Base-by-base conservation (phyloP, 2,888 invertebrate species). In the Drosophila trichaetosa region DNA sequence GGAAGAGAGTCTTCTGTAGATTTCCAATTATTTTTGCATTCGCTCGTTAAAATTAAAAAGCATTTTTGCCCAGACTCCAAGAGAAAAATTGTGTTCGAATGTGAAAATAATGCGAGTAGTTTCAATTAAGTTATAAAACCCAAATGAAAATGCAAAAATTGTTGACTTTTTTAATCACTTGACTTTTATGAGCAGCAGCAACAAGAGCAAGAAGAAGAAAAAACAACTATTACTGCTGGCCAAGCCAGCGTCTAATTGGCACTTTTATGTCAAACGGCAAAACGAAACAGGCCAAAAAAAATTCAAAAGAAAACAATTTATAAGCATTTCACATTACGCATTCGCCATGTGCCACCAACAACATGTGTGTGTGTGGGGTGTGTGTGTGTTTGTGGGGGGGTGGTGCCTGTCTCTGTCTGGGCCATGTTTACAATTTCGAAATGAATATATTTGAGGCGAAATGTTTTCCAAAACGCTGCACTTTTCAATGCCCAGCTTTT, bases 31-130 rank as follows among this genome's bases (percentile, higher is more conserved):
- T 73, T 72, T 71, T 73, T 58, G 64, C 84, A 74, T 82, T 83
- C 82, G 82, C 82, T 84, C 85, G 85, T 84, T 84, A 84, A 84
- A 80, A 83, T 82, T 82, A 70, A 79, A 83, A 83, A 75, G 71
- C 85, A 77, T 83, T 84, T 79, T 49, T 24, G 58, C 60, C 24
- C 16, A 24, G 46, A 48, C 59, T 31, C 58, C 46, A 38, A 67
- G 56, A 64, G 61, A 51, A 71, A 76, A 66, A 52, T 52, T 74
- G 56, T 73, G 65, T 60, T n/a, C 49, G 54, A 74, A 67, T 73
- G 59, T 57, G 38, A n/a, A 74, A 70, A 80, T 66, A 73, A 71
- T 80, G 57, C 59, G 65, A 71, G 68, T 82, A 86, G 80, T 83
- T 84, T 86, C 84, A 86, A 86, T 85, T 86, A 81, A 82, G 82